phyloP scores from a whole-genome alignment of 2,888 invertebrate genomes.

The Troides aeacus region DNA sequence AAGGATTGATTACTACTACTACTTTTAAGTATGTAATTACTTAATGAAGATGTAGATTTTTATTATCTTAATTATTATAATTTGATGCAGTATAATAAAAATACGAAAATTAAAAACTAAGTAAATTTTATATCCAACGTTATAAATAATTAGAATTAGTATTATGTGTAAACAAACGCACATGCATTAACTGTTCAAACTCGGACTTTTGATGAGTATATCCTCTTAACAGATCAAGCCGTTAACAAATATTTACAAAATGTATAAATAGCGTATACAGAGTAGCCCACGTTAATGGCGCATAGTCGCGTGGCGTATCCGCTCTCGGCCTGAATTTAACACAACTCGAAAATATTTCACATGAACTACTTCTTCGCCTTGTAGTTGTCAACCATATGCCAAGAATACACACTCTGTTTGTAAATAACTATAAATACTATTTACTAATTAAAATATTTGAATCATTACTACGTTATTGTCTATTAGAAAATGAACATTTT shows the following conservation, averaged over 20 bases:
- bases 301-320: constrained; percentile 18
- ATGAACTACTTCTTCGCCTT: constrained; percentile 18
- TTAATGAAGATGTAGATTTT: too few relatives aligned
- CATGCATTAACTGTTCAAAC: constrained; percentile 10
- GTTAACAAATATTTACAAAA: constrained; percentile 27
- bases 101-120: too few relatives aligned
- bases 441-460: constrained; percentile 13
- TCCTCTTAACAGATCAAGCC: constrained; percentile 22
- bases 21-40: too few relatives aligned
- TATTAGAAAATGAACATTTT: background rate
- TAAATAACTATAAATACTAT: constrained; percentile 23
- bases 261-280: constrained; percentile 27
- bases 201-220: constrained; percentile 18
- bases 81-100: too few relatives aligned
- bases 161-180: too few relatives aligned
- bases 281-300: constrained; percentile 7
- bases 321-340: constrained; percentile 22
- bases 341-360: constrained; percentile 20
- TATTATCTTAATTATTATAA: too few relatives aligned
- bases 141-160: too few relatives aligned
- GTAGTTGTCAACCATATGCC: constrained; percentile 26
- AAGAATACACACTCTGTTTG: constrained; percentile 22
- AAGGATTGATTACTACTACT: too few relatives aligned
- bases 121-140: too few relatives aligned
- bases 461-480: background rate